A percentile compares a stretch with the other conserved stretches of the same genome.
Conservation (phyloP, 2,888 invertebrate species). For the Meloe dianella region DNA sequence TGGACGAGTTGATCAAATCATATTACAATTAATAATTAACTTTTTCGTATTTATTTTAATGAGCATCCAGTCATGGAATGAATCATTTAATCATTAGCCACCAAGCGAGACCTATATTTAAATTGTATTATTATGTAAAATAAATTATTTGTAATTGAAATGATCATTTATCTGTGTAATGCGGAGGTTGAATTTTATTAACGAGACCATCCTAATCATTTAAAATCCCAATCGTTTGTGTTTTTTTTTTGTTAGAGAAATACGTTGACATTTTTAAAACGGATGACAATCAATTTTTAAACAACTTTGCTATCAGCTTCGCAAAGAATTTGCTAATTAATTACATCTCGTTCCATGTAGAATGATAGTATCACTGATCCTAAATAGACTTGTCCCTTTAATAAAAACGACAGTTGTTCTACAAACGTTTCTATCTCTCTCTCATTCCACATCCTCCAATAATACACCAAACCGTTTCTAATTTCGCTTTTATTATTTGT, state of each 20-base stretch:
- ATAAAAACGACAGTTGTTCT: constrained; percentile 5
- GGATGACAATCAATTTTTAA: too few relatives aligned
- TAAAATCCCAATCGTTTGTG: neutral
- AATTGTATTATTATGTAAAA: constrained; percentile 3
- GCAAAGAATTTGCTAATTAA: constrained; percentile 2
- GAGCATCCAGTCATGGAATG: neutral
- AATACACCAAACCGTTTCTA: neutral
- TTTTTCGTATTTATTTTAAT: neutral
- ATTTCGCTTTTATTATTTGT: constrained; percentile 5
- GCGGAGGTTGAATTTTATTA: neutral
- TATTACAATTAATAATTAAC: neutral
- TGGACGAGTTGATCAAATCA: neutral
- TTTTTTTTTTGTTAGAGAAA: neutral
- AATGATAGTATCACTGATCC: neutral
- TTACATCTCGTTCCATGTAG: neutral
- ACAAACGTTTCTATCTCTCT: too few relatives aligned
- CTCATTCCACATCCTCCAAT: neutral
- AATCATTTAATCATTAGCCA: constrained; percentile 1
- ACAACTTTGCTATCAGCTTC: neutral
- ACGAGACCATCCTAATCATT: neutral
- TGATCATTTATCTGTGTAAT: neutral
- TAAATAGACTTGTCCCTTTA: neutral
- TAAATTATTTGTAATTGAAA: constrained; percentile 2
- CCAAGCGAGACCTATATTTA: neutral
- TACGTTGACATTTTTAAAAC: neutral